Base-by-base conservation (phyloP, 2,888 invertebrate species). In the Belgica antarctica region DNA sequence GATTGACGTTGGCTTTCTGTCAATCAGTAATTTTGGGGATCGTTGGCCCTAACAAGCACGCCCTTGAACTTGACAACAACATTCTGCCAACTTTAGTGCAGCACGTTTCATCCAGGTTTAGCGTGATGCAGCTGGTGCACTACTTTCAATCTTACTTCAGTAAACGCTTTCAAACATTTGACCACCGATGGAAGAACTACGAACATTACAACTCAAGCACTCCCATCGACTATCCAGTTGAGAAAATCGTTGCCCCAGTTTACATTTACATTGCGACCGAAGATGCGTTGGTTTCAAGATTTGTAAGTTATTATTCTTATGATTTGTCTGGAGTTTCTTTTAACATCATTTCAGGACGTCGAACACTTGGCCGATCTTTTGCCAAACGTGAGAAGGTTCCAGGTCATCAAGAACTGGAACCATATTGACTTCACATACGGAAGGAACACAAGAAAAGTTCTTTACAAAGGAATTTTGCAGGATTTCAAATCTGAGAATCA, bases 251-350 rank as follows among this genome's bases (percentile, higher is more conserved):
- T 5, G n/a, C 22, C 12, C 68, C 68, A 36, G 15, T 59, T 59
- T 69, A 57, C 15, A 12, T 69, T 4, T 69, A 69, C 34, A 5
- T 5, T 5, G 68, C 34, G 19, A 17, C 15, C 19, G 41, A 57
- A n/a, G 68, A 69, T 57, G 7, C 24, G n/a, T n/a, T 69, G n/a
- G 7, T 41, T 1, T 57, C 68, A 34, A 8, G 17, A 7, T 7
- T 22, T 52, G 52, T 7, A 41, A 41, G 34, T 31, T n/a, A n/a
- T n/a, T n/a, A n/a, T n/a, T n/a, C n/a, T n/a, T n/a, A n/a, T n/a
- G n/a, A n/a, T n/a, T n/a, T n/a, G n/a, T n/a, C n/a, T n/a, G n/a
- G n/a, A n/a, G n/a, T n/a, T n/a, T n/a, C n/a, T n/a, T n/a, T n/a
- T n/a, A n/a, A n/a, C n/a, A n/a, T n/a, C n/a, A 31, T 31, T 31